phyloP scores from a whole-genome alignment of 2,888 invertebrate genomes.

The Colostygia pectinataria region DNA sequence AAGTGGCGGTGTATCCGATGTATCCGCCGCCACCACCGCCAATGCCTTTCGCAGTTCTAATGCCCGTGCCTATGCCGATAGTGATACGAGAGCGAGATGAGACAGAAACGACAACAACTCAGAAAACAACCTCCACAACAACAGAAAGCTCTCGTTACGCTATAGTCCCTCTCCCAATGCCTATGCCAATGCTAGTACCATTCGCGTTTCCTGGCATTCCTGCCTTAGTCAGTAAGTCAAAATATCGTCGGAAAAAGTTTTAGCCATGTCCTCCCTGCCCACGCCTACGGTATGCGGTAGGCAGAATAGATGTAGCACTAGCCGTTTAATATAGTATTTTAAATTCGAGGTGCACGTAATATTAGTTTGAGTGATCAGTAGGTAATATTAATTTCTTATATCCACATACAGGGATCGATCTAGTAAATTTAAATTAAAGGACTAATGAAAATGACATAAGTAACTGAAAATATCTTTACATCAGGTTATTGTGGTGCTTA shows the following conservation, averaged over 20 bases:
- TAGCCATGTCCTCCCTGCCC: conserved; percentile 69
- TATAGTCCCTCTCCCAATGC: conserved; percentile 21
- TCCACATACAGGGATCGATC: too few relatives aligned
- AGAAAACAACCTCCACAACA: conserved; percentile 26
- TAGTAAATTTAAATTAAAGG: too few relatives aligned
- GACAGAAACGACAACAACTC: too few relatives aligned
- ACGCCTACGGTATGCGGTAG: too few relatives aligned
- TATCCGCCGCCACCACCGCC: conserved; percentile 13
- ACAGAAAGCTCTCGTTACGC: conserved; percentile 1
- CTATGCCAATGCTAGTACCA: conserved; percentile 44
- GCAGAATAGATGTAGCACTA: too few relatives aligned
- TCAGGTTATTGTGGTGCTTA: too few relatives aligned
- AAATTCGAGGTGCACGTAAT: too few relatives aligned
- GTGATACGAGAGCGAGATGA: not conserved
- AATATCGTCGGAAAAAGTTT: conserved; percentile 30
- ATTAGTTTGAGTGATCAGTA: too few relatives aligned
- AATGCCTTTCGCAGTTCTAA: conserved; percentile 8
- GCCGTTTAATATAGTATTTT: too few relatives aligned
- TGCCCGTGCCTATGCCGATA: conserved; percentile 10
- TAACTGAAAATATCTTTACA: too few relatives aligned
- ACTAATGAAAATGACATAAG: too few relatives aligned
- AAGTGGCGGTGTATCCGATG: conserved; percentile 36
- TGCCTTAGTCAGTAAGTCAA: conserved; percentile 28
- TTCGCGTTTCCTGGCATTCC: conserved; percentile 48
- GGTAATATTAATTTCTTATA: too few relatives aligned